Evolutionary conservation across 2,888 invertebrate species (phyloP).

Genomic region (Hydraecia micacea): DNA sequence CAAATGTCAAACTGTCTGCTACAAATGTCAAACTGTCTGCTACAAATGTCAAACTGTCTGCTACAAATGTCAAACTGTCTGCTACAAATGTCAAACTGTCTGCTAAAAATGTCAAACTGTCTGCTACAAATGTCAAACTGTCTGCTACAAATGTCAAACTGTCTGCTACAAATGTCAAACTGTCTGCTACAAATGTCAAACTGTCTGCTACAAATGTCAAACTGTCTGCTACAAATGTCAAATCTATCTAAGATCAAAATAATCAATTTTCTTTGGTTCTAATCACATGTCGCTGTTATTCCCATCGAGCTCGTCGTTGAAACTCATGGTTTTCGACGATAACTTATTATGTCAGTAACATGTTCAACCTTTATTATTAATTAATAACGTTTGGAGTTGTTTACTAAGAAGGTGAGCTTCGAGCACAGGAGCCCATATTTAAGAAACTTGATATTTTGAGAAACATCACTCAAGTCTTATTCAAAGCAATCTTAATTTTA

Average conservation of each 20-base stretch:
- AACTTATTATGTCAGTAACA: constrained; percentile 13
- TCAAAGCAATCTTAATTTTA: constrained; percentile 11
- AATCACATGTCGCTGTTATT: neutral
- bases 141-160: neutral
- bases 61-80: neutral
- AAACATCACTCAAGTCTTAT: too few relatives aligned
- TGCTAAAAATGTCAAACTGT: too few relatives aligned
- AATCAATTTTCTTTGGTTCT: constrained; percentile 5
- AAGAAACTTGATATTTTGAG: constrained; percentile 26
- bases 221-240: neutral
- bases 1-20: neutral
- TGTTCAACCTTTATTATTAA: neutral
- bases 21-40: neutral
- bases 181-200: neutral
- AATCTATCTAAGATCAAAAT: constrained; percentile 1
- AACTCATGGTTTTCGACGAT: neutral
- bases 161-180: neutral
- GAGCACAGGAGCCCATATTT: constrained; percentile 9
- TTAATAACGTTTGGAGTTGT: constrained; percentile 17
- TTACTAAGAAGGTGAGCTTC: neutral
- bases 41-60: neutral
- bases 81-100: too few relatives aligned
- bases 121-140: neutral
- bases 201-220: neutral
- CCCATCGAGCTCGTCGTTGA: neutral